phyloP scores from a whole-genome alignment of 2,113 vertebrate genomes.

The Scolopax mira region DNA sequence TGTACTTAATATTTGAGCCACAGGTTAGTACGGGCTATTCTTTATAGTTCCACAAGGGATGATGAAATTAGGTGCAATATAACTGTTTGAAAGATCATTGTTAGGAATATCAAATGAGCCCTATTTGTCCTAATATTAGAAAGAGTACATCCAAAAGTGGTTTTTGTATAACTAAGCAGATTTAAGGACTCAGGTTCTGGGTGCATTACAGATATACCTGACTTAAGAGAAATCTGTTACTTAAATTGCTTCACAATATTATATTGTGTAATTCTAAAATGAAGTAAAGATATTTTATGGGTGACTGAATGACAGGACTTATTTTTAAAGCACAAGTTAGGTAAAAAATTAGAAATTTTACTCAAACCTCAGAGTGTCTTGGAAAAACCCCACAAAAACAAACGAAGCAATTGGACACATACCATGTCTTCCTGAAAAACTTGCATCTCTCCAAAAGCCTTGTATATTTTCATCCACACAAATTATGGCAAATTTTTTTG shows the following conservation, averaged over 20 bases:
- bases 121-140: background rate
- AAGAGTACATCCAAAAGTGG: background rate
- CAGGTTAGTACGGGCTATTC: background rate
- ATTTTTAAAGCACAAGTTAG: background rate
- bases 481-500: background rate
- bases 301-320: background rate
- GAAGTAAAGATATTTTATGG: background rate
- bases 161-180: background rate
- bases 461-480: background rate
- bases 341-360: background rate
- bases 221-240: background rate
- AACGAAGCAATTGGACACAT: background rate
- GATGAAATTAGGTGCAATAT: background rate
- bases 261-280: background rate
- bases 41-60: background rate
- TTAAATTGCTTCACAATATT: background rate
- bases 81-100: background rate
- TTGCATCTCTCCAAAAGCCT: background rate
- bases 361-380: background rate
- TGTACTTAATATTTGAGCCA: background rate
- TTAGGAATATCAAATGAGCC: background rate
- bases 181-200: background rate
- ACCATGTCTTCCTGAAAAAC: background rate
- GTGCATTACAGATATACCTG: background rate
- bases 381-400: background rate